Evolutionary conservation across 2,113 vertebrate genomes (phyloP).

Genomic region (Tiliqua scincoides): DNA sequence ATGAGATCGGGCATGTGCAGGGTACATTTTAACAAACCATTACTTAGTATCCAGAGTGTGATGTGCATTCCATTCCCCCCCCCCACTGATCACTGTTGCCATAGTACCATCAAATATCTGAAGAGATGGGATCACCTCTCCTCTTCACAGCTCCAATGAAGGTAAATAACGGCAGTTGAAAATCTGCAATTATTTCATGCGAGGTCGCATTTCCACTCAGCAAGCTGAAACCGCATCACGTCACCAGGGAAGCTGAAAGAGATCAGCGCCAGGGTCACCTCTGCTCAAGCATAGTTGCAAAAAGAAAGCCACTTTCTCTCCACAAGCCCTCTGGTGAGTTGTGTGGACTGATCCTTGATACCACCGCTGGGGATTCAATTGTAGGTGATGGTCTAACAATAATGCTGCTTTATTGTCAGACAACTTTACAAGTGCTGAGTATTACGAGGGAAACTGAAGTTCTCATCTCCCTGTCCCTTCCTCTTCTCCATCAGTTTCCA

Average conservation of each 20-base stretch:
- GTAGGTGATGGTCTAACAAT: not conserved
- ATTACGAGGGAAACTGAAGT: not conserved
- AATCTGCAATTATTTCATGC: too few relatives aligned
- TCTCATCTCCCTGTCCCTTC: not conserved
- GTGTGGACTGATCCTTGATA: not conserved
- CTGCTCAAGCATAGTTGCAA: not conserved
- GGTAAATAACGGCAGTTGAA: too few relatives aligned
- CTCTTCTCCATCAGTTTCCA: constrained; percentile 31
- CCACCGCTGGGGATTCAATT: not conserved
- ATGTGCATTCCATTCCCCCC: not conserved
- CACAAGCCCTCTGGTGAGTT: not conserved
- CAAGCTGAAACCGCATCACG: too few relatives aligned
- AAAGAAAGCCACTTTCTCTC: not conserved
- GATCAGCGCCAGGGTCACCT: not conserved
- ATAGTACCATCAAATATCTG: too few relatives aligned
- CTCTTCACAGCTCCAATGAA: too few relatives aligned
- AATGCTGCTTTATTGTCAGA: not conserved
- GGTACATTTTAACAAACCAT: not conserved
- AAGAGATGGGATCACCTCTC: too few relatives aligned
- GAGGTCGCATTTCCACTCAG: too few relatives aligned
- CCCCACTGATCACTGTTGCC: not conserved
- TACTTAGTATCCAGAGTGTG: not conserved
- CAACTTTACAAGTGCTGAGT: not conserved
- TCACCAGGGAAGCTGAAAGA: not conserved
- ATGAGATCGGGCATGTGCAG: too few relatives aligned